These are phyloP conservation scores for Halocynthia aurantium DNA, from an alignment of 23 tunicate genomes.

Conservation along the genomic window DNA sequence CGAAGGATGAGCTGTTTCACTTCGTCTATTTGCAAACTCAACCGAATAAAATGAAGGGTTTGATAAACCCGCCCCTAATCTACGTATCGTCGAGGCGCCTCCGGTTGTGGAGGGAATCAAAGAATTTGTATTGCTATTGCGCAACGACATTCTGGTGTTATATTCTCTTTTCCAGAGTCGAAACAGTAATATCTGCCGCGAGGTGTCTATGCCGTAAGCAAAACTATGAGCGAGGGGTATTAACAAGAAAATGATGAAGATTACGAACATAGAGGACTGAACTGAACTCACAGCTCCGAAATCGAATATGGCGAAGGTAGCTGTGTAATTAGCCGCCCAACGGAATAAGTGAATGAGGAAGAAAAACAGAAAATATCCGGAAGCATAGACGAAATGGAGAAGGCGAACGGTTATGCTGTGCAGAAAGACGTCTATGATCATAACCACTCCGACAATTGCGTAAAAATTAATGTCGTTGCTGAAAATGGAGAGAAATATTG, in stretches of 20 bases:
- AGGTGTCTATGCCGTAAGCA: conserved; percentile 41
- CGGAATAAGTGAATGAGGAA: conserved; percentile 45
- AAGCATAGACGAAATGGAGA: conserved; percentile 45
- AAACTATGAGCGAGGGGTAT: conserved; percentile 25
- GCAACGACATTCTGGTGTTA: too few species aligned
- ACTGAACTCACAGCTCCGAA: conserved; percentile 21
- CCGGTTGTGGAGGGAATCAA: too few species aligned
- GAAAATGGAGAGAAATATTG: conserved; percentile 5
- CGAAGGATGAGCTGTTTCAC: too few species aligned
- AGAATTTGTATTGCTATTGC: too few species aligned
- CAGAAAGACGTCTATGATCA: conserved; percentile 48
- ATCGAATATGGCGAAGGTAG: conserved; percentile 24
- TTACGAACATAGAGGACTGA: conserved; percentile 10
- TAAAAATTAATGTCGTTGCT: conserved; percentile 67
- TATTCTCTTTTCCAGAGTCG: not conserved
- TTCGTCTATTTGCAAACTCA: too few species aligned
- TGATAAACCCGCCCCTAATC: too few species aligned
- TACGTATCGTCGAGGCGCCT: too few species aligned
- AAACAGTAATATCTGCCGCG: conserved; percentile 37
- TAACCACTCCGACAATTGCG: conserved; percentile 30
- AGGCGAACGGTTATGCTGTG: conserved; percentile 41
- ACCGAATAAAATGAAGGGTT: too few species aligned
- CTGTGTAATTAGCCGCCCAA: conserved; percentile 53
- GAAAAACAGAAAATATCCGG: conserved; percentile 26
- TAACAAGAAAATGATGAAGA: conserved; percentile 14